Evolutionary conservation across 2,113 vertebrate species (phyloP).

Genomic region (Salvelinus alpinus): DNA sequence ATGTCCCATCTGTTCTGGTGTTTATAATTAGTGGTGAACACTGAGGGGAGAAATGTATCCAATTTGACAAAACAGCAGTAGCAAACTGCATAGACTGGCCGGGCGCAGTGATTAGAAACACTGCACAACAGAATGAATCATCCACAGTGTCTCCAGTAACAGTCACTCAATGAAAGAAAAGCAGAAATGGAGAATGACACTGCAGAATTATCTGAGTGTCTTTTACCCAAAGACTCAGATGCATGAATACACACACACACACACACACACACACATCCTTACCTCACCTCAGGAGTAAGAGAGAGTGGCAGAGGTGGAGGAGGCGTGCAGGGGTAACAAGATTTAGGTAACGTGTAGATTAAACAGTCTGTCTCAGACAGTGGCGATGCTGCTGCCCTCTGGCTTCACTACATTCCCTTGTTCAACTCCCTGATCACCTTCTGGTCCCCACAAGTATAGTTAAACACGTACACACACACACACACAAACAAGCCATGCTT

Average conservation of each 20-base stretch:
- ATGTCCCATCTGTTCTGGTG: conserved; percentile 59
- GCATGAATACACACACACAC: background rate
- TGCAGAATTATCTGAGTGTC: background rate
- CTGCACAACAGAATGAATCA: conserved; percentile 41
- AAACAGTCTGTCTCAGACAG: conserved; percentile 53
- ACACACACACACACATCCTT: background rate
- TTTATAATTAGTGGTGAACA: conserved; percentile 66
- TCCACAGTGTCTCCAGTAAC: conserved; percentile 22
- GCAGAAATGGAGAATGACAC: conserved; percentile 6
- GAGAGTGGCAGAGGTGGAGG: conserved; percentile 18
- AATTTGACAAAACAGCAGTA: conserved; percentile 59
- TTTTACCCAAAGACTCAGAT: background rate
- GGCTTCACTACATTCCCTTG: conserved; percentile 64
- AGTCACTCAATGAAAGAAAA: conserved; percentile 14
- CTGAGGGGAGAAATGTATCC: conserved; percentile 51
- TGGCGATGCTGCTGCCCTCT: conserved; percentile 31
- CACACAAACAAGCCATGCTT: conserved; percentile 13
- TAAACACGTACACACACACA: too few species aligned
- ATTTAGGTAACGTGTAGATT: conserved; percentile 62
- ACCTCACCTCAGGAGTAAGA: background rate
- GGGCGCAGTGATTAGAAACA: conserved; percentile 35
- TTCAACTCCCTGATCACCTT: conserved; percentile 46
- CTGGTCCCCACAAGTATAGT: too few species aligned
- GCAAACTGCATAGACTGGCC: conserved; percentile 43
- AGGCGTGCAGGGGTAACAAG: conserved; percentile 52